Evolutionary conservation across 2,888 invertebrate species (phyloP), one percentile per base, ranked within the genome.

Genomic region (Sphecodes monilicornis): DNA sequence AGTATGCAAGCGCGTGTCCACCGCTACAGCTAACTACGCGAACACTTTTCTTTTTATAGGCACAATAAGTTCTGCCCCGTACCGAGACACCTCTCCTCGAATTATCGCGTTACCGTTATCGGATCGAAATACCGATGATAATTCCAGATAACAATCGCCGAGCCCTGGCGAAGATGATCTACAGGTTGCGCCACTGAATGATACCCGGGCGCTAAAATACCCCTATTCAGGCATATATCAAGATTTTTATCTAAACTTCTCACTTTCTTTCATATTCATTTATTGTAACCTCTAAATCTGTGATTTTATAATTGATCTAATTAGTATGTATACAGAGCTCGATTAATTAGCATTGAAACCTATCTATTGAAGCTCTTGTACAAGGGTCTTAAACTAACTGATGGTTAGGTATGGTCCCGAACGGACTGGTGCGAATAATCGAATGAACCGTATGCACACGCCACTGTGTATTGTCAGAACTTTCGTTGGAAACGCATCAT

Each of bases 1-100:
- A 76, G 80, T 77, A 83, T 82, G 78, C 84, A 78, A 79, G 78
- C 86, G 78, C 88, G 84, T 81, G 84, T 81, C 54, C 68, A 10
- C 82, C 46, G 39, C 66, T 43, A 36, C 72, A 16, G 29, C 13
- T 41, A 80, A 75, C 80, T 74, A 73, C 36, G 36, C 66, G 70
- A 39, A 41, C 57, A 32, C 41, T 71, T 64, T 41, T 32, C 43
- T 74, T 57, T 60, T 60, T 39, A 29, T 68, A 22, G 29, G 10
- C 69, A 32, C 76, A 41, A 71, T 29, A 43, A 68, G 41, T 50
- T 76, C 46, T 26, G 8, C 13, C 50, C 41, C 26, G n/a, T 60
- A 11, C 29, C 39, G 26, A 18, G 22, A 5, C 32, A 22, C 66
- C 66, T 39, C 43, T 16, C 16, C 32, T 41, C 41, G 43, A 71